Evolutionary conservation across 2,113 vertebrate species (phyloP).

Genomic region (Sterna hirundo): DNA sequence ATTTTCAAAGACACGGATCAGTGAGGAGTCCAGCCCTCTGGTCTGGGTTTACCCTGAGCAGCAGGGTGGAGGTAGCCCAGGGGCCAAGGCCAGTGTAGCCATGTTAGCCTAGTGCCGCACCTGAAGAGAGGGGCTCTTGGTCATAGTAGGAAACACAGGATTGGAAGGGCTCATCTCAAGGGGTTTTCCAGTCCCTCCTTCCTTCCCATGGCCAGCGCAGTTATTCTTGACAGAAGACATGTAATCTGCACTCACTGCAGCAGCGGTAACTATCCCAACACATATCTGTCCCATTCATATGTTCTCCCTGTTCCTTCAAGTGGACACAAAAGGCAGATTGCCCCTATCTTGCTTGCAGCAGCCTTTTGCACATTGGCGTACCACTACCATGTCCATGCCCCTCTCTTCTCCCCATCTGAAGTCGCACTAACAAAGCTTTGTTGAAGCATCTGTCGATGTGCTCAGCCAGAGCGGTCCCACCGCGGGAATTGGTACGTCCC

Average conservation of each 20-base stretch:
- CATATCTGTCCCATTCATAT: rapidly evolving
- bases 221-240: not conserved
- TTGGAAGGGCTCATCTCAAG: not conserved
- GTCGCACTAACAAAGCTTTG: not conserved
- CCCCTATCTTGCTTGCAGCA: not conserved
- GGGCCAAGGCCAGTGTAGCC: not conserved
- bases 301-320: not conserved
- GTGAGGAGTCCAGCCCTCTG: not conserved
- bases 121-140: not conserved
- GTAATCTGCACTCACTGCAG: not conserved
- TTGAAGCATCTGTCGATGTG: not conserved
- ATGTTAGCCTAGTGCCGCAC: not conserved
- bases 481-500: not conserved
- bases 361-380: rapidly evolving
- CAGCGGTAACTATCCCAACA: not conserved
- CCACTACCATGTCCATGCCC: not conserved
- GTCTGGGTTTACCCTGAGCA: not conserved
- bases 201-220: not conserved
- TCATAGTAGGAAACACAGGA: not conserved
- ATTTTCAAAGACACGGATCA: not conserved
- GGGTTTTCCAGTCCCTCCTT: not conserved
- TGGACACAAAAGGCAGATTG: not conserved
- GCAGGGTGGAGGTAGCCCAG: not conserved
- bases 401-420: not conserved
- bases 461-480: not conserved